A percentile compares a stretch with the other conserved stretches of the same genome.
Evolutionary conservation across 2,888 invertebrate species (phyloP).

Genomic region (Hanleya hanleyi): DNA sequence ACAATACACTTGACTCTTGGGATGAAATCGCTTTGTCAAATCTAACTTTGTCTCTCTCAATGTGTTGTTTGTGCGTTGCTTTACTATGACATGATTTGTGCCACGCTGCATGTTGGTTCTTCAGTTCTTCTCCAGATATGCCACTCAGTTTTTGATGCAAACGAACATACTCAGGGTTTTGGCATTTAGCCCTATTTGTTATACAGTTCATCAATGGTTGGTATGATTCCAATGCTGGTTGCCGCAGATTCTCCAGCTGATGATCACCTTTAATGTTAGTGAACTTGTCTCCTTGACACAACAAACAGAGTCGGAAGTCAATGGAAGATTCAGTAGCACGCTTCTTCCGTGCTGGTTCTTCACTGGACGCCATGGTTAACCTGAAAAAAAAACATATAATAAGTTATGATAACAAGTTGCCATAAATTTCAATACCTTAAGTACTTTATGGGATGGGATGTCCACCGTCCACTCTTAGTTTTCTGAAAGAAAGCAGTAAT

Average conservation of each 20-base stretch:
- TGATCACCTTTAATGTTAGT: neutral
- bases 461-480: too few species aligned
- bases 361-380: slow-evolving; percentile 6
- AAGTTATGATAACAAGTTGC: too few species aligned
- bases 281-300: slow-evolving; percentile 8
- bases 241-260: neutral
- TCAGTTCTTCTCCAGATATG: neutral
- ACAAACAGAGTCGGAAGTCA: slow-evolving; percentile 3
- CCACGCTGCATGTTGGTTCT: neutral
- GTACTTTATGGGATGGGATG: too few species aligned
- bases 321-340: neutral
- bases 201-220: neutral
- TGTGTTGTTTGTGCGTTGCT: slow-evolving; percentile 6
- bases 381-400: too few species aligned
- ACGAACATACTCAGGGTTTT: slow-evolving; percentile 2
- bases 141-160: slow-evolving; percentile 8
- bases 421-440: too few species aligned
- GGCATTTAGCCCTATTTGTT: neutral
- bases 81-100: slow-evolving; percentile 1
- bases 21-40: slow-evolving; percentile 2
- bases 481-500: too few species aligned
- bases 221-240: slow-evolving; percentile 5
- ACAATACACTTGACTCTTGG: slow-evolving; percentile 4
- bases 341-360: slow-evolving; percentile 1
- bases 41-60: slow-evolving; percentile 7